These are phyloP conservation scores for Eupithecia vulgata DNA, from an alignment of 2,888 invertebrate genomes.

Conservation along the genomic window DNA sequence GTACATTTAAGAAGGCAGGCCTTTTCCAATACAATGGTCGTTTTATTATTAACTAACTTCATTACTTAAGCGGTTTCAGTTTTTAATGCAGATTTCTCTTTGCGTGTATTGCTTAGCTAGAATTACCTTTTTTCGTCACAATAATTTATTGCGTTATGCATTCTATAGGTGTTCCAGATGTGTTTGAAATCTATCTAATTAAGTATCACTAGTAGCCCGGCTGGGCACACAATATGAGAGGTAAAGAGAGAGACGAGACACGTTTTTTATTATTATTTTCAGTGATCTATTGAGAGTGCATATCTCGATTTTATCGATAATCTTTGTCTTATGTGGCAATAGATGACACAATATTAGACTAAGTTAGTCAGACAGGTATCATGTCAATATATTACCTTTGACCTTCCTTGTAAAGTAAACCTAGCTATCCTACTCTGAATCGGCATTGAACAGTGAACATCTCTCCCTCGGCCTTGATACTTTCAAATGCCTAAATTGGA, in stretches of 20 bases:
- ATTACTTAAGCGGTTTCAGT: background rate
- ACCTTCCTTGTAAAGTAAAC: slow-evolving; percentile 1
- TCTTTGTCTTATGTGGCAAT: background rate
- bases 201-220: too few relatives aligned
- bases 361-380: background rate
- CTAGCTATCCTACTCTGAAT: background rate
- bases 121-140: background rate
- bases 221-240: too few relatives aligned
- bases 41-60: background rate
- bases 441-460: background rate
- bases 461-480: slow-evolving; percentile 3
- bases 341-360: background rate
- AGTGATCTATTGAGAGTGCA: background rate
- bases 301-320: background rate
- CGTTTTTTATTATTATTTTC: background rate
- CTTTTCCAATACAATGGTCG: background rate
- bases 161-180: too few relatives aligned
- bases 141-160: too few relatives aligned
- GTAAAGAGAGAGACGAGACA: too few relatives aligned
- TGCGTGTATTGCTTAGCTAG: background rate
- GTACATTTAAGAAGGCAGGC: background rate
- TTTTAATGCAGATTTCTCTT: background rate
- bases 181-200: too few relatives aligned
- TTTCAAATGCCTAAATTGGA: background rate
- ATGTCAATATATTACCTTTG: background rate